These are phyloP conservation scores for Drosophila auraria DNA, from an alignment of 1,140 invertebrate genomes.

Conservation along the genomic window DNA sequence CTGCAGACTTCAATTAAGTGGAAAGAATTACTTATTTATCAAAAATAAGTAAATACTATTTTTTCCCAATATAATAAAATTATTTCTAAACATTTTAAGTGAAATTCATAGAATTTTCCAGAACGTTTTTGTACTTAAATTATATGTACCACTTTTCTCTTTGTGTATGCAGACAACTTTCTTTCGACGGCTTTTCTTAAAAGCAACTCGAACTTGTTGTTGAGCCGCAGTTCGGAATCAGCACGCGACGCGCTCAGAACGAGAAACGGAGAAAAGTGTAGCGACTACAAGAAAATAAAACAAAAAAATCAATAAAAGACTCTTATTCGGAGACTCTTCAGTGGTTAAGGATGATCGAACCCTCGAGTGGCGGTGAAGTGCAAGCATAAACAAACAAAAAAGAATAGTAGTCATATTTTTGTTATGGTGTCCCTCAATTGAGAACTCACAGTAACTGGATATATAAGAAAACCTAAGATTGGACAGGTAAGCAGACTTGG, in stretches of 20 bases:
- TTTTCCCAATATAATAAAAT: too few relatives aligned
- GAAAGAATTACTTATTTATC: too few relatives aligned
- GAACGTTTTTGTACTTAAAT: neutral
- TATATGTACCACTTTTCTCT: neutral
- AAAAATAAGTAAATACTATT: too few relatives aligned
- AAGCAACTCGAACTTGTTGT: constrained; percentile 56
- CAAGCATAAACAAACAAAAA: constrained; percentile 30
- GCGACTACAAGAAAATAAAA: constrained; percentile 7
- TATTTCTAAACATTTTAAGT: too few relatives aligned
- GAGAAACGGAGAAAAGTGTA: constrained; percentile 22
- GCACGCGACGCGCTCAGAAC: constrained; percentile 80
- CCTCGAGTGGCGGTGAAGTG: constrained; percentile 69
- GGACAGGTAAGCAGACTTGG: constrained; percentile 36
- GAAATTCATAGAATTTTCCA: too few relatives aligned
- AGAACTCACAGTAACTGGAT: constrained; percentile 57
- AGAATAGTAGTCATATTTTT: constrained; percentile 45
- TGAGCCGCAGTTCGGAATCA: constrained; percentile 57
- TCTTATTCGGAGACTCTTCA: constrained; percentile 32
- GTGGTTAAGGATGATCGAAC: constrained; percentile 62
- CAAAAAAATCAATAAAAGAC: constrained; percentile 17
- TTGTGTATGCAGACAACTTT: constrained; percentile 67
- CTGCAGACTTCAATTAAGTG: too few relatives aligned
- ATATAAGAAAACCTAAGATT: constrained; percentile 43
- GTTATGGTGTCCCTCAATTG: constrained; percentile 41
- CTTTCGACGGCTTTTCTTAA: constrained; percentile 74